These are phyloP conservation scores for Centropus unirufus DNA, from an alignment of 2,113 vertebrate genomes.

Conservation along the genomic window DNA sequence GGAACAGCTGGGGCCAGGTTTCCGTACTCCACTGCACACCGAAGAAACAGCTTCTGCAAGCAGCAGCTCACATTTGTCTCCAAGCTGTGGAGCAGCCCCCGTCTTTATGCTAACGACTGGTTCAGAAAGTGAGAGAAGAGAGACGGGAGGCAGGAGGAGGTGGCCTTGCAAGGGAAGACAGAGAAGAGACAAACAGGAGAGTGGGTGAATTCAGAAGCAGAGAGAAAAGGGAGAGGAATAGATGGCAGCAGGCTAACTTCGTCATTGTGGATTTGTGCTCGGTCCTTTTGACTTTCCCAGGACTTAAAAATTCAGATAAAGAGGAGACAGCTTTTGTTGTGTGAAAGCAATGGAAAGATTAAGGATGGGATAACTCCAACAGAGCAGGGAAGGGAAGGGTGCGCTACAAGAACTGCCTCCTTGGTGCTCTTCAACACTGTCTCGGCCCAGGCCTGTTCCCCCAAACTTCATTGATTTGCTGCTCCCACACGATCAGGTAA, in stretches of 20 bases:
- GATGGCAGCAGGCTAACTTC: neutral
- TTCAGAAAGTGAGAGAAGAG: constrained; percentile 1
- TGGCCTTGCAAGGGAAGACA: neutral
- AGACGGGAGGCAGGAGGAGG: constrained; percentile 1
- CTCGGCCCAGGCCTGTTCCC: neutral
- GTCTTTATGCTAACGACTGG: neutral
- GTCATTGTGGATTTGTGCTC: neutral
- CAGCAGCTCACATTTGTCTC: constrained; percentile 11
- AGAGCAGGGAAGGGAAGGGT: neutral
- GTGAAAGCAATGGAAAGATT: neutral
- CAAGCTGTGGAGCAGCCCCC: neutral
- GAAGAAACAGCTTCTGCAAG: neutral
- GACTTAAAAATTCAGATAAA: neutral
- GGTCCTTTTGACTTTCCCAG: constrained; percentile 11
- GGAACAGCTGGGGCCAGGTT: neutral
- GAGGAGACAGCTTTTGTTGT: neutral
- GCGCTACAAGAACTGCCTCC: neutral
- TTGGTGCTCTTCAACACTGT: neutral
- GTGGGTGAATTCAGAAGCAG: constrained; percentile 9
- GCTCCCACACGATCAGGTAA: neutral
- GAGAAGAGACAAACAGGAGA: constrained; percentile 36
- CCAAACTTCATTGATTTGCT: rapidly evolving
- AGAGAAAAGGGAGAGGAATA: neutral
- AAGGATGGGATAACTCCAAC: neutral
- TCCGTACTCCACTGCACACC: neutral